Evolutionary conservation across 2,888 invertebrate species (phyloP), one percentile per base, ranked within the genome.

Genomic region (Sacculina carcini): DNA sequence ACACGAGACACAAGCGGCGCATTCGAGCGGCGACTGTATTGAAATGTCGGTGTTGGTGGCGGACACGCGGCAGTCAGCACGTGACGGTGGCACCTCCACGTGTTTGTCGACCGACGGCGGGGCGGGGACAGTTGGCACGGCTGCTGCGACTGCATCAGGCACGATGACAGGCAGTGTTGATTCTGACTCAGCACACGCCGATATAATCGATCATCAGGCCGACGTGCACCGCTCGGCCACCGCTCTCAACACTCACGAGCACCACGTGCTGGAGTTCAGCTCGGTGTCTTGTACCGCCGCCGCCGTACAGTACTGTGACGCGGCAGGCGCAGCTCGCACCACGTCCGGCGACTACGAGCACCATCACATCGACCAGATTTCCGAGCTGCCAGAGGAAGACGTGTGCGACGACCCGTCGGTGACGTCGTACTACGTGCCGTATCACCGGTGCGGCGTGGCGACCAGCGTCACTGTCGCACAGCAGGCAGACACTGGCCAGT

Each of bases 21-120:
- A 51, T 55, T 54, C 56, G 62, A 64, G 53, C 62, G 78, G 79
- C 57, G 82, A 83, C 66, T 81, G 79, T 40, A 80, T 85, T 64
- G 84, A 85, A 67, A 73, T 85, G 72, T 78, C 81, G 66, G 78
- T 79, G 57, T 65, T 85, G 52, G 57, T 58, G 32, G 55, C 55
- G 52, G 59, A 59, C 44, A 65, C 71, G 2, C 66, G 72, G 49
- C 71, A 71, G 42, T 73, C 73, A 52, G 73, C 73, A 58, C 73
- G 73, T 59, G 75, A 73, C 60, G 77, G 77, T 1, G 69, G 75
- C 46, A 73, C 74, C 46, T 78, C 77, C 16, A 66, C 67, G 1
- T 66, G 72, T 48, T 28, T 19, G 29, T 9, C n/a, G 51, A 50
- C 34, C 54, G 50, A 14, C 55, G 23, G 14, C 19, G 21, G 12